phyloP scores from a whole-genome alignment of 2,797 vertebrate genomes.

The Lophotriccus pileatus region DNA sequence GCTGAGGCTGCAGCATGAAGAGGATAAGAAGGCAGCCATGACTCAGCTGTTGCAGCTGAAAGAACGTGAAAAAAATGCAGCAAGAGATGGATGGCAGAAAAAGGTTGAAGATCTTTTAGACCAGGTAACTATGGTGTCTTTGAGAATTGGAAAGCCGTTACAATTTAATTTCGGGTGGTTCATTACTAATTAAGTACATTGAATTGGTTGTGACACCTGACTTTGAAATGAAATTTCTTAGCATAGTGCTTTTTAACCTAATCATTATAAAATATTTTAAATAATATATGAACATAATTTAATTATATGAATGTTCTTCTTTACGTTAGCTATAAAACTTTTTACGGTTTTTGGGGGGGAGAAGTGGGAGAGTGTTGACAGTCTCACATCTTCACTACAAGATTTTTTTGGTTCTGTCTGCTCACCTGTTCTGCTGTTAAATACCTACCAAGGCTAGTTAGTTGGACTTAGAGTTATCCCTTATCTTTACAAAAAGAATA shows the following conservation, averaged over 20 bases:
- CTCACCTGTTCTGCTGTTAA: neutral
- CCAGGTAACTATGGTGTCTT: slow-evolving; percentile 80
- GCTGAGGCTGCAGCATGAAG: slow-evolving; percentile 89
- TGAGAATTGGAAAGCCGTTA: neutral
- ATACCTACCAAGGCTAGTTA: neutral
- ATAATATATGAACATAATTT: neutral
- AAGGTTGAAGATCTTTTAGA: slow-evolving; percentile 97
- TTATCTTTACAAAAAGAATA: neutral
- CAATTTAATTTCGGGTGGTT: neutral
- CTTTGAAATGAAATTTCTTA: neutral
- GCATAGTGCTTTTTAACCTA: neutral
- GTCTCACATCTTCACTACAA: neutral
- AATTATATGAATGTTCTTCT: neutral
- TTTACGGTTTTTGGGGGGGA: neutral
- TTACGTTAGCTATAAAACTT: neutral
- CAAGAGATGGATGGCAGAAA: slow-evolving; percentile 94
- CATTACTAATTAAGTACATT: neutral
- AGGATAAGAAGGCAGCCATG: slow-evolving; percentile 89
- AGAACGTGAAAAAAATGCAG: slow-evolving; percentile 88
- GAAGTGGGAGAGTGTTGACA: neutral
- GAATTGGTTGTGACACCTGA: neutral
- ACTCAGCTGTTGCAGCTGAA: slow-evolving; percentile 89
- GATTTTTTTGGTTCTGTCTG: neutral
- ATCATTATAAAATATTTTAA: neutral
- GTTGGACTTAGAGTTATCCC: neutral